A percentile compares a stretch with the other conserved stretches of the same genome.
Conservation (phyloP, 2,113 vertebrate genomes). For the Irena cyanogastra region DNA sequence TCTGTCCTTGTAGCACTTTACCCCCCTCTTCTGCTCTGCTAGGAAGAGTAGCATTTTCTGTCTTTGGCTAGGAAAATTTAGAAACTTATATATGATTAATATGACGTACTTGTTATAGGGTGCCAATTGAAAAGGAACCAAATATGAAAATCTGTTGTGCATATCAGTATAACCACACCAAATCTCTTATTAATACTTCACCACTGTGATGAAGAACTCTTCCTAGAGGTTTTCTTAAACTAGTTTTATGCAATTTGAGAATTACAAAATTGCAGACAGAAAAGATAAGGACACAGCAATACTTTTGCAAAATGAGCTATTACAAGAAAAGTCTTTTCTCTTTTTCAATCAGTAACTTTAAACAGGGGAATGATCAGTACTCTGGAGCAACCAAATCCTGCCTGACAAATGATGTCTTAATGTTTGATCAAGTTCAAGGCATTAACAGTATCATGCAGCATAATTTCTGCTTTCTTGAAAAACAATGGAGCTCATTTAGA, state of each 20-base stretch:
- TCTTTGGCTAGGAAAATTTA: slow-evolving; percentile 11
- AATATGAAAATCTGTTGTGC: slow-evolving; percentile 36
- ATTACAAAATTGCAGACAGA: not conserved
- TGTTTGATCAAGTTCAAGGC: slow-evolving; percentile 34
- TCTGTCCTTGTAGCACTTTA: not conserved
- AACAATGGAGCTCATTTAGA: slow-evolving; percentile 46
- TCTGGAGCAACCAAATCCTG: slow-evolving; percentile 15
- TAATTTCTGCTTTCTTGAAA: slow-evolving; percentile 60
- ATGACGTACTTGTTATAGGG: not conserved
- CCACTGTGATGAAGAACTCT: not conserved
- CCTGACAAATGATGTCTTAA: slow-evolving; percentile 43
- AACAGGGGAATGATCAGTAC: not conserved
- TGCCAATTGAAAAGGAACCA: slow-evolving; percentile 12
- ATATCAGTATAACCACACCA: not conserved
- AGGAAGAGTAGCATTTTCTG: not conserved
- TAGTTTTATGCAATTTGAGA: not conserved
- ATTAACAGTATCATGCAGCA: not conserved
- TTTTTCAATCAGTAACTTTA: not conserved
- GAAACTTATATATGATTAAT: slow-evolving; percentile 5
- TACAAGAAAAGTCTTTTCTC: not conserved
- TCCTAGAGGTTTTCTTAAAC: not conserved
- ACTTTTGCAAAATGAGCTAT: not conserved
- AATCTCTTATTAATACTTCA: not conserved
- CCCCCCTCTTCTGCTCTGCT: not conserved
- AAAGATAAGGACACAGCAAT: not conserved